These are phyloP conservation scores for Nylanderia fulva DNA, from an alignment of 1,140 invertebrate species.

Conservation along the genomic window DNA sequence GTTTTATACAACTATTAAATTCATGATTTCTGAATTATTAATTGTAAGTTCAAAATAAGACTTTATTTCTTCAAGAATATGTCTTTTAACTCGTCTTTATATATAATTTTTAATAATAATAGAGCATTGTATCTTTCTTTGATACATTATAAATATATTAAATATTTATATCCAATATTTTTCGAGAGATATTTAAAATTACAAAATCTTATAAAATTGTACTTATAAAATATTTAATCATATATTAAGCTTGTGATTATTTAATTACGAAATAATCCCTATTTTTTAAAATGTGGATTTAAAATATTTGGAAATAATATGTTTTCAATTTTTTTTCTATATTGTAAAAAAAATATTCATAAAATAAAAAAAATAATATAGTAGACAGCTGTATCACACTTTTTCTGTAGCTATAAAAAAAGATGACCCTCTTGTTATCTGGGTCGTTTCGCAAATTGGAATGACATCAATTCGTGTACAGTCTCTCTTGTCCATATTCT, in stretches of 20 bases:
- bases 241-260: not conserved
- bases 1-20: too few relatives aligned
- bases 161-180: too few relatives aligned
- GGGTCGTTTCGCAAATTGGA: constrained; percentile 30
- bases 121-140: too few relatives aligned
- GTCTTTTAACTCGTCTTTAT: too few relatives aligned
- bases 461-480: constrained; percentile 36
- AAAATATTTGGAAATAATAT: not conserved
- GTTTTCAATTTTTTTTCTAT: not conserved
- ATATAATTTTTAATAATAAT: too few relatives aligned
- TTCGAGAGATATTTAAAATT: too few relatives aligned
- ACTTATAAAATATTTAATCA: too few relatives aligned
- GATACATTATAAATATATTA: too few relatives aligned
- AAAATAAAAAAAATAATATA: constrained; percentile 7
- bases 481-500: constrained; percentile 7
- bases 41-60: too few relatives aligned
- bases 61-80: too few relatives aligned
- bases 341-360: not conserved
- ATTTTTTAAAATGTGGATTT: not conserved
- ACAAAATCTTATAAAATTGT: too few relatives aligned
- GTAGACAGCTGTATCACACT: not conserved
- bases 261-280: not conserved
- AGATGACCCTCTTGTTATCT: constrained; percentile 35
- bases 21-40: too few relatives aligned
- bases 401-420: constrained; percentile 13